These are phyloP conservation scores for Leptinotarsa haldemani DNA, from an alignment of 2,888 invertebrate genomes.

Conservation along the genomic window DNA sequence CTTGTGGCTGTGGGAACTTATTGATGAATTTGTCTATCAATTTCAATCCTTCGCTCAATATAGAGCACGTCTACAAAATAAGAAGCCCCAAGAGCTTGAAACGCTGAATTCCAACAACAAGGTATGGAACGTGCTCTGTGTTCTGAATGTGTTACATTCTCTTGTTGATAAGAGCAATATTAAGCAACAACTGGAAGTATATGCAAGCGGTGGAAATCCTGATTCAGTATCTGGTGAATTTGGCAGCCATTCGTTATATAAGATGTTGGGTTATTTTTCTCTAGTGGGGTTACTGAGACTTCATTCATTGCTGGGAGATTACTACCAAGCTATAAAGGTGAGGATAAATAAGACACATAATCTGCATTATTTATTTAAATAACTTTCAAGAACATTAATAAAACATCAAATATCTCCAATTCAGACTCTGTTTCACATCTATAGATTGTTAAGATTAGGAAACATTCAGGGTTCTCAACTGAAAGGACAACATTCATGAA, in stretches of 20 bases:
- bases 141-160: slow-evolving; percentile 97
- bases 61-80: slow-evolving; percentile 77
- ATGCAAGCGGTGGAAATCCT: slow-evolving; percentile 87
- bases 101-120: slow-evolving; percentile 84
- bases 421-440: too few relatives aligned
- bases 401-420: too few relatives aligned
- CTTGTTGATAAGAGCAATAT: slow-evolving; percentile 98
- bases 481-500: too few relatives aligned
- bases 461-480: too few relatives aligned
- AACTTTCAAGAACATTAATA: too few relatives aligned
- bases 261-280: slow-evolving; percentile 99
- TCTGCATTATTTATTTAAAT: too few relatives aligned
- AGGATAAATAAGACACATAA: background rate
- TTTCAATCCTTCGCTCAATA: slow-evolving; percentile 93
- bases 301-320: slow-evolving; percentile 97
- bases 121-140: slow-evolving; percentile 98
- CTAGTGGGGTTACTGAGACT: slow-evolving; percentile 94
- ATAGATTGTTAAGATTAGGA: too few relatives aligned
- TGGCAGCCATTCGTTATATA: slow-evolving; percentile 95
- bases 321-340: slow-evolving; percentile 94
- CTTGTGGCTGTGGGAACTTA: slow-evolving; percentile 99
- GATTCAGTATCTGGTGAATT: slow-evolving; percentile 97
- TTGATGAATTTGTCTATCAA: slow-evolving; percentile 99
- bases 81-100: slow-evolving; percentile 83
- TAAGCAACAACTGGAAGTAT: slow-evolving; percentile 95